phyloP scores from a whole-genome alignment of 2,113 vertebrate genomes.

The Alces alces region DNA sequence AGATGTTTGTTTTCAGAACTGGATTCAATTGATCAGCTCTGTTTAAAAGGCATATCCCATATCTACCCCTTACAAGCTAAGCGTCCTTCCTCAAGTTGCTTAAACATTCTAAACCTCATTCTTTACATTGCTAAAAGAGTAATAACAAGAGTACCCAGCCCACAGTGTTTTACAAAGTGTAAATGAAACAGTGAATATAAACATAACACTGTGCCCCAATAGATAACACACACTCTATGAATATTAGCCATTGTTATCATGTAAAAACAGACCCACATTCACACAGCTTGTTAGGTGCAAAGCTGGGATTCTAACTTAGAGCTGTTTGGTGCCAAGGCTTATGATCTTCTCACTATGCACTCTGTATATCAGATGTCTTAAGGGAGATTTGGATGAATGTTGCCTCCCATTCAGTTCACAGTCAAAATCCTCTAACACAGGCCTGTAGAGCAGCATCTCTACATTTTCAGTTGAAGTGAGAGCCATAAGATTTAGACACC shows the following conservation, averaged over 20 bases:
- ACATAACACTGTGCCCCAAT: neutral
- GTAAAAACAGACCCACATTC: neutral
- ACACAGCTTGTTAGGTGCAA: neutral
- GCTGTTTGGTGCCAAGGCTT: neutral
- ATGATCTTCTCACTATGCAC: neutral
- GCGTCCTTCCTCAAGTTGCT: neutral
- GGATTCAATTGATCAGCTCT: neutral
- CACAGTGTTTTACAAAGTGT: neutral
- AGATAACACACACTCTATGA: neutral
- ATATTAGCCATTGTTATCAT: conserved; percentile 13
- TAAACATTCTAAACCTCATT: neutral
- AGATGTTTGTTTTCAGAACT: neutral
- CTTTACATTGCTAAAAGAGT: neutral
- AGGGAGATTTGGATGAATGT: conserved; percentile 42
- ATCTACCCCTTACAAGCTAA: neutral
- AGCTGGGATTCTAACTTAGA: neutral
- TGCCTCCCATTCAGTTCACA: conserved; percentile 44
- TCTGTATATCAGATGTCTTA: neutral
- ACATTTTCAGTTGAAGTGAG: neutral
- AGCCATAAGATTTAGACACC: conserved; percentile 10
- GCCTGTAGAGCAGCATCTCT: neutral
- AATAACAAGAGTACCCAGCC: neutral
- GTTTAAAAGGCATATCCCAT: neutral
- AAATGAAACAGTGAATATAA: conserved; percentile 2
- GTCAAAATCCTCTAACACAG: conserved; percentile 27